Percentiles rank a stretch among this genome's conserved stretches.
These are phyloP conservation scores for Nemotelus pantherinus DNA, from an alignment of 2,888 invertebrate species.

Conservation along the genomic window DNA sequence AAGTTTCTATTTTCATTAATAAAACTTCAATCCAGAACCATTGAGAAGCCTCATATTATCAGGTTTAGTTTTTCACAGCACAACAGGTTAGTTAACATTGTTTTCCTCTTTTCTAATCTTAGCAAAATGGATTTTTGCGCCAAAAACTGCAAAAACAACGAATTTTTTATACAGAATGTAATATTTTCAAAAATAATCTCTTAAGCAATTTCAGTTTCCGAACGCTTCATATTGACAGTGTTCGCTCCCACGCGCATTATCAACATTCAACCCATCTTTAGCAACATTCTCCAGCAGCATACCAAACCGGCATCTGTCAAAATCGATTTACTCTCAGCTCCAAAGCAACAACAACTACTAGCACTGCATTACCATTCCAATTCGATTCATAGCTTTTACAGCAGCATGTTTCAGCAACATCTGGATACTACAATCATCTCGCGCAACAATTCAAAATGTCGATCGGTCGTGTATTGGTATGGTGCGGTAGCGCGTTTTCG, in stretches of 20 bases:
- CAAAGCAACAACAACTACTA: not conserved
- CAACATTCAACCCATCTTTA: not conserved
- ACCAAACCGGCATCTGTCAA: slow-evolving; percentile 15
- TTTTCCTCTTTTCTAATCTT: no score
- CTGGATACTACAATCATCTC: not conserved
- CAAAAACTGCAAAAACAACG: no score
- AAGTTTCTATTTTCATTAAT: no score
- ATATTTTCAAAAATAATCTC: no score
- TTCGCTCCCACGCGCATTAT: not conserved
- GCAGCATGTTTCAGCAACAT: not conserved
- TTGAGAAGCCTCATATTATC: no score
- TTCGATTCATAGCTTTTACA: not conserved
- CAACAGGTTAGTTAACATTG: no score
- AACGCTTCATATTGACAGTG: no score
- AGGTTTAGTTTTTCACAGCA: no score
- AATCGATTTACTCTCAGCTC: slow-evolving; percentile 17
- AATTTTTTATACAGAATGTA: no score
- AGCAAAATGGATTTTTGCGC: no score
- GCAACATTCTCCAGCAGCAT: slow-evolving; percentile 7
- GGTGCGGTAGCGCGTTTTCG: slow-evolving; percentile 1
- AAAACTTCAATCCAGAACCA: no score
- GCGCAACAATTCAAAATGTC: slow-evolving; percentile 31
- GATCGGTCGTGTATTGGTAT: slow-evolving; percentile 9
- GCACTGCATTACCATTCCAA: slow-evolving; percentile 3
- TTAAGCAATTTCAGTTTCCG: no score